Percentiles rank a stretch among this genome's conserved stretches.
phyloP scores from a whole-genome alignment of 2,888 invertebrate species.

The Elgonia sp. region DNA sequence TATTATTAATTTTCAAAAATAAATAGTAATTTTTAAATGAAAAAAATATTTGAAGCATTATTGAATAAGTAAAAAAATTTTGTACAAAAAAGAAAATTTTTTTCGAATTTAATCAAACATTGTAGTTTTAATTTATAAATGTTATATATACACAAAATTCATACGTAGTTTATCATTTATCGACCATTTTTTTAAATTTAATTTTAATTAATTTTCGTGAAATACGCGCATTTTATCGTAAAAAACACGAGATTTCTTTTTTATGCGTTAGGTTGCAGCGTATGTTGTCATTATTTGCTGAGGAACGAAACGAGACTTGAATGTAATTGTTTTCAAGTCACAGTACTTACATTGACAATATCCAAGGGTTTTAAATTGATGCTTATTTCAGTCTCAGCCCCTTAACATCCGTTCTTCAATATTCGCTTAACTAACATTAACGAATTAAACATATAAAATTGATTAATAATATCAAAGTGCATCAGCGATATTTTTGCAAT shows the following conservation, averaged over 20 bases:
- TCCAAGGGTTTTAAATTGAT: conserved; percentile 54
- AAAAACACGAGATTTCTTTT: no score
- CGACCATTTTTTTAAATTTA: neutral
- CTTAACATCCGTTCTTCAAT: conserved; percentile 51
- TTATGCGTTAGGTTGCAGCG: neutral
- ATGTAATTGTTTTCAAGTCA: conserved; percentile 63
- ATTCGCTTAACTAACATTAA: conserved; percentile 20
- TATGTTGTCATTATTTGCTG: conserved; percentile 37
- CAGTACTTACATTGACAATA: conserved; percentile 54
- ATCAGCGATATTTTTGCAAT: no score
- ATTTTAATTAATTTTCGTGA: neutral
- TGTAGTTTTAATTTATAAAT: no score
- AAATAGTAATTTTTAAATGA: no score
- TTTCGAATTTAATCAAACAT: no score
- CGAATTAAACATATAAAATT: conserved; percentile 47
- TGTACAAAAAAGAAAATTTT: no score
- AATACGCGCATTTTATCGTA: neutral
- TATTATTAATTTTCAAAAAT: no score
- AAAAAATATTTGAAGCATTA: no score
- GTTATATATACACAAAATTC: no score
- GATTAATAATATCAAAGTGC: neutral
- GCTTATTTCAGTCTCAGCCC: conserved; percentile 41
- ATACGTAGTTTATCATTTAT: neutral
- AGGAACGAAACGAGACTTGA: conserved; percentile 37
- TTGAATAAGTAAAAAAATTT: no score